Base-by-base conservation (phyloP, 2,888 invertebrate genomes). In the Cheilosia impressa region DNA sequence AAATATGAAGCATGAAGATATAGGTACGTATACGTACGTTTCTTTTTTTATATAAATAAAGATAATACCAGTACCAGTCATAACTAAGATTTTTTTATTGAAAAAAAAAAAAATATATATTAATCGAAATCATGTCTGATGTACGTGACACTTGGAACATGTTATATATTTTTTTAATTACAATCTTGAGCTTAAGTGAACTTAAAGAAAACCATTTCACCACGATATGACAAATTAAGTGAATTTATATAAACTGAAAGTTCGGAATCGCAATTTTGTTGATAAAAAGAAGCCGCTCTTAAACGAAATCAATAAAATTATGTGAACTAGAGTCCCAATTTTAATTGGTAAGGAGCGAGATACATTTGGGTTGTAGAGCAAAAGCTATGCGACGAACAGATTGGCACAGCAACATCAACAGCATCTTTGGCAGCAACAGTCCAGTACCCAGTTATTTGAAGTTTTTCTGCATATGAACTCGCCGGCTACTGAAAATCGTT, bases 131-230 rank as follows among this genome's bases (percentile, higher is more conserved):
- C 66, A 66, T 58, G 41, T 24, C 0, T 31, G 50, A 13, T n/a
- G 27, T 41, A 58, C 75, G 65, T 66, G 73, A 73, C 47, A 31
- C 24, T 7, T 73, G 17, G 4, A 22, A 71, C 27, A 27, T 6
- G 19, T 43, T 4, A 22, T 43, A 47, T 13, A 7, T 19, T 31
- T 43, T 45, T 1, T 52, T 27, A 9, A 15, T 3, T 60, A 5
- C 27, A 50, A 52, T 65, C 27, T 47, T 34, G 19, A 31, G 31
- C 7, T 17, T 55, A 17, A 27, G 7, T 34, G 7, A 17, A 27
- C 1, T 57, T 31, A 2, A 4, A 19, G 3, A 15, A 22, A 50
- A 5, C 2, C 22, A 19, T 17, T 13, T 22, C 22, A 10, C 50
- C 5, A 7, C 7, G 4, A 27, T 27, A 22, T 27, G 10, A 2